Evolutionary conservation across 2,888 invertebrate species (phyloP).

Genomic region (Harmothoe impar): DNA sequence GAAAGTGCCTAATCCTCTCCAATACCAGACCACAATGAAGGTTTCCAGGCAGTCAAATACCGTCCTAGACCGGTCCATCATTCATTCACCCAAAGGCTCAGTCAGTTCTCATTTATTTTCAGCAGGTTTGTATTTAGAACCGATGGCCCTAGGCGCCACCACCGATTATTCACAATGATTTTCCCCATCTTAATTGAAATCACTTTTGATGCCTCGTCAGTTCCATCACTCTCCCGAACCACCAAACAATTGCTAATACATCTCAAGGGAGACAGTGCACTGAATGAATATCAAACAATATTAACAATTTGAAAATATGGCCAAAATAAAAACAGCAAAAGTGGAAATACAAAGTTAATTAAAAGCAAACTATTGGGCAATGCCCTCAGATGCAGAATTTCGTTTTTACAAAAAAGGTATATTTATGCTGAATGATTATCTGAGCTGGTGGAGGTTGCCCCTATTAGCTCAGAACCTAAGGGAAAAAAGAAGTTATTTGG

Average conservation of each 20-base stretch:
- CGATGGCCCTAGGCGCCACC: background rate
- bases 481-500: too few relatives aligned
- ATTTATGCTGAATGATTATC: too few relatives aligned
- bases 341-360: too few relatives aligned
- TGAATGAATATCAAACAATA: background rate
- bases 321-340: too few relatives aligned
- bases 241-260: background rate
- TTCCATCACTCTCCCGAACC: background rate
- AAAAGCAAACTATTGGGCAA: too few relatives aligned
- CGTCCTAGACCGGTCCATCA: background rate
- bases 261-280: background rate
- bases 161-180: constrained; percentile 23
- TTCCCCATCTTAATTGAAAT: background rate
- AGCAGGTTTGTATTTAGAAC: background rate
- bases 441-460: too few relatives aligned
- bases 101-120: constrained; percentile 7
- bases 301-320: too few relatives aligned
- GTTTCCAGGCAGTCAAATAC: background rate
- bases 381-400: too few relatives aligned
- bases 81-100: background rate
- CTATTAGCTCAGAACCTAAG: too few relatives aligned
- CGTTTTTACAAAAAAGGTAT: too few relatives aligned
- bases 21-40: too few relatives aligned
- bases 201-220: background rate
- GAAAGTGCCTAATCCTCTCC: too few relatives aligned